phyloP scores from a whole-genome alignment of 30 jellyfish, hydroid and myxozoan genomes.

The Rhopilema esculentum region DNA sequence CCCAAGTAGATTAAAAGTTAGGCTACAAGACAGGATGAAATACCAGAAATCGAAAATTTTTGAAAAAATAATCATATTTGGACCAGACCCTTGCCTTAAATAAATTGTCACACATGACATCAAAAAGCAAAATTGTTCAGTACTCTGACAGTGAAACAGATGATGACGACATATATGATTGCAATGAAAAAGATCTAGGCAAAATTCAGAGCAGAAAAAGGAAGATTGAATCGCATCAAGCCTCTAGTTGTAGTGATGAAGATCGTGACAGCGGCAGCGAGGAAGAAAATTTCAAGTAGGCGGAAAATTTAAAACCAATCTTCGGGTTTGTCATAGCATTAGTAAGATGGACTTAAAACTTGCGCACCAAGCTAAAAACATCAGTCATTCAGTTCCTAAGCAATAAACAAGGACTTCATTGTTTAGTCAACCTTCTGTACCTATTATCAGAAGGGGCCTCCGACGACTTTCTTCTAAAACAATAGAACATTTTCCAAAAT shows the following conservation, averaged over 20 bases:
- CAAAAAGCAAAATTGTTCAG: slow-evolving; percentile 1
- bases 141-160: slow-evolving; percentile 55
- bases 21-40: too few relatives aligned
- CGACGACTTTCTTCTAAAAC: too few relatives aligned
- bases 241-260: not conserved
- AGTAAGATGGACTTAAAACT: not conserved
- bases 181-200: not conserved
- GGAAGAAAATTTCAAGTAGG: not conserved
- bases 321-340: too few relatives aligned
- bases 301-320: too few relatives aligned
- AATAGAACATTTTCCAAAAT: too few relatives aligned
- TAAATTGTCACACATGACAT: not conserved
- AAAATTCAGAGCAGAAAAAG: not conserved
- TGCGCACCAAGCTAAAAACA: not conserved
- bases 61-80: too few relatives aligned
- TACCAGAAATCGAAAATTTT: too few relatives aligned
- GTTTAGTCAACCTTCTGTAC: too few relatives aligned
- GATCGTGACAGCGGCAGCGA: slow-evolving; percentile 2
- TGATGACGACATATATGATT: not conserved
- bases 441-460: too few relatives aligned
- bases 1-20: too few relatives aligned
- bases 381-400: not conserved
- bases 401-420: too few relatives aligned
- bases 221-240: not conserved
- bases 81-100: too few relatives aligned